A percentile compares a stretch with the other conserved stretches of the same genome.
Evolutionary conservation across 2,888 invertebrate species (phyloP).

Genomic region (Octonoba sinensis): DNA sequence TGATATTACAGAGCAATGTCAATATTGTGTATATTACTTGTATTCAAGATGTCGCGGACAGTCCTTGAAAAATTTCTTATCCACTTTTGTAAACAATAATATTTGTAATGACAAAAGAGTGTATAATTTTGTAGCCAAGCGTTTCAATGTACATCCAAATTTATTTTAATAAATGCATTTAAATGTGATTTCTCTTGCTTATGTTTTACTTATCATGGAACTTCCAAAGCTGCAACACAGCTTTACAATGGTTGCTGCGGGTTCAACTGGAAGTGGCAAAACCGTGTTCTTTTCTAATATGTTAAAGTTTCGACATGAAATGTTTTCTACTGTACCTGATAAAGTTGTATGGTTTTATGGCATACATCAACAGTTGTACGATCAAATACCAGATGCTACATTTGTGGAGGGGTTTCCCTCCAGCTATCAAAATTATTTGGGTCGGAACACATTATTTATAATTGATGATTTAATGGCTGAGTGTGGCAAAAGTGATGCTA

Average conservation of each 20-base stretch:
- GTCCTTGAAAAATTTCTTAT: background rate
- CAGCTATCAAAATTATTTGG: background rate
- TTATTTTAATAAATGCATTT: background rate
- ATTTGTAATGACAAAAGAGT: background rate
- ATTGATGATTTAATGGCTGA: too few relatives aligned
- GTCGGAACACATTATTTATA: background rate
- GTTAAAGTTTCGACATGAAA: background rate
- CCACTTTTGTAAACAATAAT: background rate
- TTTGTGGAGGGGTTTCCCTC: slow-evolving; percentile 7
- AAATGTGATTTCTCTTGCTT: background rate
- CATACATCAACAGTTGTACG: slow-evolving; percentile 5
- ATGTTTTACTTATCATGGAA: background rate
- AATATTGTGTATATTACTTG: too few relatives aligned
- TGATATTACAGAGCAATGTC: too few relatives aligned
- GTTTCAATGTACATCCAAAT: background rate
- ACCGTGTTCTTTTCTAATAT: background rate
- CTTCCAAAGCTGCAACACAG: background rate
- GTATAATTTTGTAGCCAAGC: too few relatives aligned
- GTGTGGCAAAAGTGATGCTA: too few relatives aligned
- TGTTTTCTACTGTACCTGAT: background rate
- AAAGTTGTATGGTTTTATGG: slow-evolving; percentile 5
- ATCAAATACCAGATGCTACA: background rate
- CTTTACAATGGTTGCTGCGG: background rate
- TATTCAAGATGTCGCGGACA: background rate
- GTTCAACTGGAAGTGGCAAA: background rate